These are phyloP conservation scores for Lepidurus arcticus DNA, from an alignment of 1,140 invertebrate species.

Conservation along the genomic window DNA sequence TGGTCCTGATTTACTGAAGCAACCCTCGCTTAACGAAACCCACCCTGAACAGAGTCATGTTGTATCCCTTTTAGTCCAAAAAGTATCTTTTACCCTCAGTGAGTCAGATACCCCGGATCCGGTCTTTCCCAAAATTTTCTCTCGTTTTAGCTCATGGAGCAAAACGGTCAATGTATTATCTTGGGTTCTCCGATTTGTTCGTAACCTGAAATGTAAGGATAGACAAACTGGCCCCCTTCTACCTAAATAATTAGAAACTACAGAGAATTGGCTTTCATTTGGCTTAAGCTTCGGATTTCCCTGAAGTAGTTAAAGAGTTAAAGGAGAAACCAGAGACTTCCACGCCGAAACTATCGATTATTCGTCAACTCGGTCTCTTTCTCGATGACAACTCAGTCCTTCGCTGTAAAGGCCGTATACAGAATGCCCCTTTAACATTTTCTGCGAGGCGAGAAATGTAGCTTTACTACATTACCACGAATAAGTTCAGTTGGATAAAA, in stretches of 20 bases:
- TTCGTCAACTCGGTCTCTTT: slow-evolving; percentile 28
- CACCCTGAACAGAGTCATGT: neutral
- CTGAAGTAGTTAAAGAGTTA: slow-evolving; percentile 23
- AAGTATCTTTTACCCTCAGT: neutral
- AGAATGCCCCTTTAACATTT: neutral
- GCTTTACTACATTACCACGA: too few species aligned
- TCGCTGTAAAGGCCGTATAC: slow-evolving; percentile 25
- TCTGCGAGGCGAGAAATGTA: too few species aligned
- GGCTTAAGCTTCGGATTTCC: slow-evolving; percentile 4
- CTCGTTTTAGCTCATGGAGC: slow-evolving; percentile 4
- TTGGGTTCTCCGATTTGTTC: slow-evolving; percentile 5
- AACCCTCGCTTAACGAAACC: neutral
- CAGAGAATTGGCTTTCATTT: neutral
- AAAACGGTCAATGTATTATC: neutral
- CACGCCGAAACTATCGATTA: neutral
- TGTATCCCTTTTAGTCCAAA: neutral
- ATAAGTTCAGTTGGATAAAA: too few species aligned
- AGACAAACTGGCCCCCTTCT: neutral
- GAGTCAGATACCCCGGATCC: neutral
- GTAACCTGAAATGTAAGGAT: neutral
- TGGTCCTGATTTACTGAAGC: neutral
- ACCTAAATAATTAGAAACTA: neutral
- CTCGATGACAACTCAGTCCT: slow-evolving; percentile 29
- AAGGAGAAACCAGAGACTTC: neutral
- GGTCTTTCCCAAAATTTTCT: neutral